phyloP scores from a whole-genome alignment of 2,113 vertebrate species.

The Chamaetylas fuelleborni region DNA sequence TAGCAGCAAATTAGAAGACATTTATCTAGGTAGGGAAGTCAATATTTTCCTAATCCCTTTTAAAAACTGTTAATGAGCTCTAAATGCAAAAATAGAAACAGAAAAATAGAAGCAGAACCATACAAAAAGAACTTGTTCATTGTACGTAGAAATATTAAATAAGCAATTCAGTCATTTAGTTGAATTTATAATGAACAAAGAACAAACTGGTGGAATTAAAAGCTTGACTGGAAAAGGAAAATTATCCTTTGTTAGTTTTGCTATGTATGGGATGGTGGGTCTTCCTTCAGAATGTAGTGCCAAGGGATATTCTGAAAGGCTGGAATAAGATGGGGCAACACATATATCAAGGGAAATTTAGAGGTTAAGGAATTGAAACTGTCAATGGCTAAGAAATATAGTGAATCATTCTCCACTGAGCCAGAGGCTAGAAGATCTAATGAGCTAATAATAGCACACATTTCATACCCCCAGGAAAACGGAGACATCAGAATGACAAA shows the following conservation, averaged over 20 bases:
- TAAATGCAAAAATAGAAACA: neutral
- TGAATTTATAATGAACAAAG: neutral
- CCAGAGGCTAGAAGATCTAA: slow-evolving; percentile 50
- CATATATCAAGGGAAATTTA: slow-evolving; percentile 47
- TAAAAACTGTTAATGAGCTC: neutral
- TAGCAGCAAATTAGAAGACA: neutral
- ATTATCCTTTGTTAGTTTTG: neutral
- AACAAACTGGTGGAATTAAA: slow-evolving; percentile 3
- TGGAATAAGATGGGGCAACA: slow-evolving; percentile 11
- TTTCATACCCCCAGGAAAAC: neutral
- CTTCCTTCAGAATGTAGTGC: neutral
- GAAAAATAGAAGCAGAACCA: neutral
- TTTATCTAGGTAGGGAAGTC: neutral
- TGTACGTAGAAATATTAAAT: neutral
- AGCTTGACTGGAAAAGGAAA: neutral
- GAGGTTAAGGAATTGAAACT: slow-evolving; percentile 53
- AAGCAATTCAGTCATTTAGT: neutral
- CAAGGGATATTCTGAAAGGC: neutral
- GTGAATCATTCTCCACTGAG: slow-evolving; percentile 44
- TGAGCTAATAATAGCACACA: slow-evolving; percentile 39
- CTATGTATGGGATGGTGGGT: neutral
- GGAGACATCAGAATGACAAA: neutral
- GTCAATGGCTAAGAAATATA: slow-evolving; percentile 40
- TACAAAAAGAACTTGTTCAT: neutral
- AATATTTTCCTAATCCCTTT: neutral